These are phyloP conservation scores for Pholis gunnellus DNA, from an alignment of 2,113 vertebrate species.

Conservation along the genomic window DNA sequence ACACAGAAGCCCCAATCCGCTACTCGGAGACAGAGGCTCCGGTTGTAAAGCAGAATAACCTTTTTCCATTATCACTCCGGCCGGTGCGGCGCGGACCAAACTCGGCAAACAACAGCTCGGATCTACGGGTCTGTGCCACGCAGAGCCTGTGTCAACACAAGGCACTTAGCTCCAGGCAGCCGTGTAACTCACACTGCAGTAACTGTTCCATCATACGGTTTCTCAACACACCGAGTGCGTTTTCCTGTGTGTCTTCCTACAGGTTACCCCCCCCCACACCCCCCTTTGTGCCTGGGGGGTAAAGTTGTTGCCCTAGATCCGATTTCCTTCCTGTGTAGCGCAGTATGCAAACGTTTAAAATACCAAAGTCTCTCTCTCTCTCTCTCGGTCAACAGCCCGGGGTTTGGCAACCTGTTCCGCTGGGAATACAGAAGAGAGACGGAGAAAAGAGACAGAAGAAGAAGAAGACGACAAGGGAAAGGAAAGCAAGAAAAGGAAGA, in stretches of 20 bases:
- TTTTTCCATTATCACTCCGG: slow-evolving; percentile 71
- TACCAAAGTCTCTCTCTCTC: slow-evolving; percentile 61
- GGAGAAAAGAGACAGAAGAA: slow-evolving; percentile 4
- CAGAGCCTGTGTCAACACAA: slow-evolving; percentile 67
- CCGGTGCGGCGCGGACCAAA: slow-evolving; percentile 58
- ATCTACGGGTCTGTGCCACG: slow-evolving; percentile 61
- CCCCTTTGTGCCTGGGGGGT: slow-evolving; percentile 39
- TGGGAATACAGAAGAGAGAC: slow-evolving; percentile 23
- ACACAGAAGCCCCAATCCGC: slow-evolving; percentile 31
- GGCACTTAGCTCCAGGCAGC: slow-evolving; percentile 62
- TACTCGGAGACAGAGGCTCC: slow-evolving; percentile 56
- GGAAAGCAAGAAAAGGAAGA: neutral
- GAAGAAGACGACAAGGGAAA: neutral
- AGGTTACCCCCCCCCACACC: slow-evolving; percentile 36
- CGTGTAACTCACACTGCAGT: slow-evolving; percentile 30
- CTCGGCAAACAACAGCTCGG: slow-evolving; percentile 68
- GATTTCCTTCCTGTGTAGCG: slow-evolving; percentile 64
- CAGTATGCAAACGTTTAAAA: slow-evolving; percentile 70
- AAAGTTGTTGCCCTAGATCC: slow-evolving; percentile 68
- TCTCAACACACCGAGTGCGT: slow-evolving; percentile 17
- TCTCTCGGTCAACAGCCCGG: slow-evolving; percentile 61
- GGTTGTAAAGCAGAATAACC: slow-evolving; percentile 68
- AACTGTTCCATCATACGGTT: slow-evolving; percentile 29
- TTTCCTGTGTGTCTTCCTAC: slow-evolving; percentile 34
- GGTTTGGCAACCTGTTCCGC: slow-evolving; percentile 50